Percentiles rank a stretch among this genome's conserved stretches.
phyloP scores from a whole-genome alignment of 2,113 vertebrate species.

The Emydocephalus ijimae region DNA sequence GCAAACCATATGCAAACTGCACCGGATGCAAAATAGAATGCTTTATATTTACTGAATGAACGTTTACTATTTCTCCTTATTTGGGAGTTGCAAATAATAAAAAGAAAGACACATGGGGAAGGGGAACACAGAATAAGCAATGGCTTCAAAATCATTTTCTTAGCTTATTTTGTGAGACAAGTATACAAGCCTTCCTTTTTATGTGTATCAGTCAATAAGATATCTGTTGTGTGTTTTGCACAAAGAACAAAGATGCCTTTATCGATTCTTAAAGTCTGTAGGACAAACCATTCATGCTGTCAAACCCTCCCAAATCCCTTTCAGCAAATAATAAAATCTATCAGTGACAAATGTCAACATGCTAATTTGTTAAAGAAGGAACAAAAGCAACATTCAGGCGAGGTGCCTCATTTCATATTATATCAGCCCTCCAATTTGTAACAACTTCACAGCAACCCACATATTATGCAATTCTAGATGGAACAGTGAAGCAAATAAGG shows the following conservation, averaged over 20 bases:
- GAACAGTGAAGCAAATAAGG: slow-evolving; percentile 54
- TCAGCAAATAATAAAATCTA: slow-evolving; percentile 87
- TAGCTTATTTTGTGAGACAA: slow-evolving; percentile 71
- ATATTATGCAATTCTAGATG: slow-evolving; percentile 67
- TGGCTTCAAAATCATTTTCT: slow-evolving; percentile 65
- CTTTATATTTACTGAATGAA: slow-evolving; percentile 51
- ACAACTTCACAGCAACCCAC: slow-evolving; percentile 65
- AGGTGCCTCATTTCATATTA: slow-evolving; percentile 75
- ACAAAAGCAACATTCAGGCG: slow-evolving; percentile 86
- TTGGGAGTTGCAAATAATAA: slow-evolving; percentile 33
- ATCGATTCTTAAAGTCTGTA: slow-evolving; percentile 74
- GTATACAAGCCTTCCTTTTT: slow-evolving; percentile 65
- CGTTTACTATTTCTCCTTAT: slow-evolving; percentile 22
- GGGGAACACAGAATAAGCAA: slow-evolving; percentile 45
- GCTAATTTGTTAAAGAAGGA: slow-evolving; percentile 78
- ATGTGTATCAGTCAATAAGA: slow-evolving; percentile 73
- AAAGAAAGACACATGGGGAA: slow-evolving; percentile 21
- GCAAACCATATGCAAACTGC: slow-evolving; percentile 28
- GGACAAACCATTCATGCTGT: slow-evolving; percentile 82
- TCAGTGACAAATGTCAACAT: slow-evolving; percentile 90
- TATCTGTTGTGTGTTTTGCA: slow-evolving; percentile 80
- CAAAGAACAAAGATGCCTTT: slow-evolving; percentile 90
- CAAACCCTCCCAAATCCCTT: slow-evolving; percentile 69
- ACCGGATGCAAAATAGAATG: slow-evolving; percentile 26
- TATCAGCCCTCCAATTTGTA: slow-evolving; percentile 70